Evolutionary conservation across 2,888 invertebrate genomes (phyloP).

Genomic region (Sphaerophoria rueppellii): DNA sequence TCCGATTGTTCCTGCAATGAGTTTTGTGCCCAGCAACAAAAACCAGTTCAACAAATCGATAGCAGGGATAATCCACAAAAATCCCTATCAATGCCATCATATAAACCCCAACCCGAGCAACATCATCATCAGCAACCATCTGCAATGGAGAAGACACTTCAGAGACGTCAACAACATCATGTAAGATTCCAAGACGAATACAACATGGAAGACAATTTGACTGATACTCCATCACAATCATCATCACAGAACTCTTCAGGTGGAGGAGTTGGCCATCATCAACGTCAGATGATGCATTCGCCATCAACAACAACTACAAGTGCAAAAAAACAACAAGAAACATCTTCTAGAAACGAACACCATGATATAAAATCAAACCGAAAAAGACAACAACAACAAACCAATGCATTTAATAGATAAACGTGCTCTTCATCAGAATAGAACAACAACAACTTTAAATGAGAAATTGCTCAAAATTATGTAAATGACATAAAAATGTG

Average conservation of each 20-base stretch:
- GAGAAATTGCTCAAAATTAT: constrained; percentile 10
- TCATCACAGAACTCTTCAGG: constrained; percentile 69
- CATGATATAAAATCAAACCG: constrained; percentile 63
- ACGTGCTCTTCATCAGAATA: constrained; percentile 40
- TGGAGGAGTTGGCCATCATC: constrained; percentile 47
- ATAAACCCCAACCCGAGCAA: not conserved
- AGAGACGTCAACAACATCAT: constrained; percentile 68
- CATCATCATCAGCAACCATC: constrained; percentile 48
- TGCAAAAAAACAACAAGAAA: constrained; percentile 51
- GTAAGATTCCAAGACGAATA: constrained; percentile 69
- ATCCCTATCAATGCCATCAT: constrained; percentile 6
- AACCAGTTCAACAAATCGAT: constrained; percentile 10
- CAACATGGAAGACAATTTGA: constrained; percentile 58
- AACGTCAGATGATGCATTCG: constrained; percentile 15
- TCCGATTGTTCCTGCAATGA: constrained; percentile 70
- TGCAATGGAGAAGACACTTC: constrained; percentile 60
- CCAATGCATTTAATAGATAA: constrained; percentile 69
- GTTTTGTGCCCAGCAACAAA: constrained; percentile 38
- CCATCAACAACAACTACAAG: constrained; percentile 11
- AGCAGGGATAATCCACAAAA: constrained; percentile 39
- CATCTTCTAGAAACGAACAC: constrained; percentile 72
- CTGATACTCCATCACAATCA: constrained; percentile 70
- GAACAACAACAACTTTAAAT: constrained; percentile 1
- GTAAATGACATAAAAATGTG: constrained; percentile 5
- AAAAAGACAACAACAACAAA: constrained; percentile 62